A percentile compares a stretch with the other conserved stretches of the same genome.
Evolutionary conservation across 2,797 vertebrate species (phyloP).

Genomic region (Xenops minutus): DNA sequence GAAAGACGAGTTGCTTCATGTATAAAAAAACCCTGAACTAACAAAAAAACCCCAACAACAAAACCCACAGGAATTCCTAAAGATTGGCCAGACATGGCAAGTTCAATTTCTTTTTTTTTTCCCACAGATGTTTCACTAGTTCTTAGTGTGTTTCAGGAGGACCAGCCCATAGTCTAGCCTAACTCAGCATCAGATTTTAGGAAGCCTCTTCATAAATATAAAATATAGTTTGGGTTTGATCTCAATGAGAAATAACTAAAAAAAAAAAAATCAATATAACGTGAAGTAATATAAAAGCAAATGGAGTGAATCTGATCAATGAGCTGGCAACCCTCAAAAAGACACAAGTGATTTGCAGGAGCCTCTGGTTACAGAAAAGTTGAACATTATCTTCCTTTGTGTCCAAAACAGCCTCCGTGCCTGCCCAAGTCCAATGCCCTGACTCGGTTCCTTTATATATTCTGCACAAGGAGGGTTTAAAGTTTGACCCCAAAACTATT

Average conservation of each 20-base stretch:
- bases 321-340: background rate
- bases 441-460: background rate
- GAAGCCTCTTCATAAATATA: background rate
- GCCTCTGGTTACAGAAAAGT: fast-evolving
- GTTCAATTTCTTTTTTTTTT: background rate
- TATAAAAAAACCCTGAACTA: background rate
- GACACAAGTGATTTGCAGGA: background rate
- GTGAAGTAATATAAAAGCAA: background rate
- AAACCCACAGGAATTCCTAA: background rate
- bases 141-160: background rate
- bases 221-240: background rate
- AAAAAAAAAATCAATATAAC: background rate
- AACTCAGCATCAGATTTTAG: background rate
- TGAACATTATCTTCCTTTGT: background rate
- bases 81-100: background rate
- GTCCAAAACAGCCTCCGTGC: background rate
- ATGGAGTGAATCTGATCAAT: background rate
- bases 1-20: background rate
- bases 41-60: too few relatives aligned
- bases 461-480: background rate
- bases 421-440: background rate
- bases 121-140: background rate
- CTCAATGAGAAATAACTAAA: background rate
- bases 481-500: background rate
- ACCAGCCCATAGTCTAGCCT: background rate